Base-by-base conservation (phyloP, 2,888 invertebrate species). In the Stenchaetothrips biformis region DNA sequence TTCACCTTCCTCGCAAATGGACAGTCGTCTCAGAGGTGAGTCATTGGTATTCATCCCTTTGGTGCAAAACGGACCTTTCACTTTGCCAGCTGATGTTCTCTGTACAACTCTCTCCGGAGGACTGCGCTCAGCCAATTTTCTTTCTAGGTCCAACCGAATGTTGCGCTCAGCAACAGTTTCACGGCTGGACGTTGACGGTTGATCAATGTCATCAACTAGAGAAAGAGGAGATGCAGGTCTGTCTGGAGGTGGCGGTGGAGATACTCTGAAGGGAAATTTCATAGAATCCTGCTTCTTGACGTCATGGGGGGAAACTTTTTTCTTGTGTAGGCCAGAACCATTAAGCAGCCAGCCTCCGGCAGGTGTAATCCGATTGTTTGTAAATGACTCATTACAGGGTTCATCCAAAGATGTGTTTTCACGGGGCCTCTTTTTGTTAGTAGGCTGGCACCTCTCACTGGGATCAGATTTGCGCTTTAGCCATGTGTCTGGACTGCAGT, bases 111-210 rank as follows among this genome's bases (percentile, higher is more conserved):
- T 74, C 21, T 74, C 67, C 8, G 67, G 67, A 7, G 67, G 67
- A 25, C 67, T 74, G 21, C 67, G 67, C 11, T 74, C 67, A 74
- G 67, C 67, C 25, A 74, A 21, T 21, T 7, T 74, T 9, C 67
- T 21, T 74, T 74, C 67, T 0, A 74, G 25, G 25, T 74, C 67
- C 25, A 74, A 21, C 2, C 67, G 25, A 74, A 74, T 74, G 25
- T 74, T 74, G 21, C 67, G n/a, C 25, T 74, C 67, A 25, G 67
- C 67, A 21, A 74, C 67, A 74, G 67, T 74, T 74, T 74, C 67
- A 11, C 25, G n/a, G 25, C 67, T 74, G 7, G 67, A 74, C 2
- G 67, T 74, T 21, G 67, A 74, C 7, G 67, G 67, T 8, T 74
- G 67, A 74, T 74, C 67, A 9, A 74, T 74, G 67, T 74, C 67